Evolutionary conservation across 2,797 vertebrate species (phyloP).

Genomic region (Notoglanidium macrostoma): DNA sequence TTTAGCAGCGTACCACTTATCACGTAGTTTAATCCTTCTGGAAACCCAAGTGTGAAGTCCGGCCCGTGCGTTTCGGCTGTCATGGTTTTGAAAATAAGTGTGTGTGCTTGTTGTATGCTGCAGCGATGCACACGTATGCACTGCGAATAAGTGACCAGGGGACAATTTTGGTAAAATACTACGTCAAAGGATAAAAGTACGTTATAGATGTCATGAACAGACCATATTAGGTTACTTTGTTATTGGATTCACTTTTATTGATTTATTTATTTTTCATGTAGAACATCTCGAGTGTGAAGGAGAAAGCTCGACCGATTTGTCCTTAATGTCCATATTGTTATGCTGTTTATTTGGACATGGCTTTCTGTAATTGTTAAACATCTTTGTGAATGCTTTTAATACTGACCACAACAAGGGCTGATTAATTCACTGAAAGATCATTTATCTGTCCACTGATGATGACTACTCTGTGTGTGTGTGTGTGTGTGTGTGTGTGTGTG

Average conservation of each 20-base stretch:
- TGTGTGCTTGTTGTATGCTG: constrained; percentile 4
- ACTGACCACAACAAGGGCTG: background rate
- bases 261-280: background rate
- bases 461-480: background rate
- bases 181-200: background rate
- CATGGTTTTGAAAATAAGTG: background rate
- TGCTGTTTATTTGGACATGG: background rate
- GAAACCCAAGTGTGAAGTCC: background rate
- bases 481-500: constrained; percentile 5
- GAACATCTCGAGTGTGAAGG: background rate
- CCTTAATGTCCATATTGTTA: background rate
- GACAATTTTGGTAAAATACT: background rate
- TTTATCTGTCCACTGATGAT: constrained; percentile 6
- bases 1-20: background rate
- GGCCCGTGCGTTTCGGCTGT: background rate
- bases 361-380: background rate
- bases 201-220: background rate
- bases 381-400: background rate
- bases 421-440: constrained; percentile 16
- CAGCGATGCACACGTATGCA: background rate
- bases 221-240: background rate
- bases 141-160: background rate
- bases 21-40: background rate
- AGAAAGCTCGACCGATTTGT: no score
- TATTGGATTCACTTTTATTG: background rate